These are phyloP conservation scores for Synergus laeviventris DNA, from an alignment of 2,888 invertebrate species.

Conservation along the genomic window DNA sequence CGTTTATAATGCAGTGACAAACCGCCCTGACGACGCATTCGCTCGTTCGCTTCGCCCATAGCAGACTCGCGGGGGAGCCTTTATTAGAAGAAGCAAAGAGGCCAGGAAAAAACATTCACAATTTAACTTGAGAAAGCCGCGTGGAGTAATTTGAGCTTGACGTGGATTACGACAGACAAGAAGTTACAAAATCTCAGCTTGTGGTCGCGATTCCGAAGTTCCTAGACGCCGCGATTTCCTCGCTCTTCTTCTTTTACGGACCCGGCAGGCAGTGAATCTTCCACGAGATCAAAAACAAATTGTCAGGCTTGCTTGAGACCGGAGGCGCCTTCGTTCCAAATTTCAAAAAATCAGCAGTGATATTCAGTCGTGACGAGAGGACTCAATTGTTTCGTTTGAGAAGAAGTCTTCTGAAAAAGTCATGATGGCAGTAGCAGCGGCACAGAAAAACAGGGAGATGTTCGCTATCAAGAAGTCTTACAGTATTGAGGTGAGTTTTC, in stretches of 20 bases:
- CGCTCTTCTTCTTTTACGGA: slow-evolving; percentile 3
- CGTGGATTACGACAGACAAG: slow-evolving; percentile 52
- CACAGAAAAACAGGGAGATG: slow-evolving; percentile 96
- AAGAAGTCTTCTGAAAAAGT: background rate
- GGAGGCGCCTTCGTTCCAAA: slow-evolving; percentile 5
- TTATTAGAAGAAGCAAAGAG: slow-evolving; percentile 53
- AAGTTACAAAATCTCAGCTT: slow-evolving; percentile 70
- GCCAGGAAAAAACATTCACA: background rate
- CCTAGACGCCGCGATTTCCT: slow-evolving; percentile 47
- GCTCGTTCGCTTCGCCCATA: slow-evolving; percentile 75
- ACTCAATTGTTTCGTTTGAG: slow-evolving; percentile 11
- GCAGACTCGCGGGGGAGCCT: slow-evolving; percentile 66
- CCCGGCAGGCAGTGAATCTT: slow-evolving; percentile 28
- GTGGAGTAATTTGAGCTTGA: slow-evolving; percentile 51
- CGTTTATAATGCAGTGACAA: slow-evolving; percentile 74
- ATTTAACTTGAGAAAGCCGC: slow-evolving; percentile 6
- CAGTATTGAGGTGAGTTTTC: slow-evolving; percentile 94
- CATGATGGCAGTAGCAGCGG: slow-evolving; percentile 92
- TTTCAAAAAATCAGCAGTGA: slow-evolving; percentile 3
- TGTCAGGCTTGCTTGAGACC: slow-evolving; percentile 17
- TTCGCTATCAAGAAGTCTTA: slow-evolving; percentile 98
- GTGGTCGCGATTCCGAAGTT: slow-evolving; percentile 77
- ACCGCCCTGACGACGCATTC: slow-evolving; percentile 75
- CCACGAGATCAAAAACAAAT: background rate
- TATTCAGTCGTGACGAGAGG: slow-evolving; percentile 5